Evolutionary conservation across 2,888 invertebrate genomes (phyloP), one percentile per base, ranked within the genome.

Genomic region (Ennomos fuscantarius): DNA sequence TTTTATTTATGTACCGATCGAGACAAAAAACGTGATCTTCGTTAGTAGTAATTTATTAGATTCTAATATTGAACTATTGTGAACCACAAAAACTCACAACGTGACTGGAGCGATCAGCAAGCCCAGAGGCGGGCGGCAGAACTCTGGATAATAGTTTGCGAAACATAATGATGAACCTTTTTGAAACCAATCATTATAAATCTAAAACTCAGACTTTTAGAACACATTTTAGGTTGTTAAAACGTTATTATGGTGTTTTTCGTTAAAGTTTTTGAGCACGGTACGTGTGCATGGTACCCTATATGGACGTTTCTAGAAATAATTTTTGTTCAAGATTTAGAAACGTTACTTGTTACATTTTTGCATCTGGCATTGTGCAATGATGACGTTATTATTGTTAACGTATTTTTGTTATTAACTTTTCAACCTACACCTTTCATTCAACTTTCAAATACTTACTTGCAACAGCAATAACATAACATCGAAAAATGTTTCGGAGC

Each of bases 161-260:
- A 45, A 50, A 50, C 8, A 5, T 47, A 36, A 47, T 36, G 35
- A 10, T 35, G 12, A 8, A 15, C 45, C 43, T 47, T 55, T 56
- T 56, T 45, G 47, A 43, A 54, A 57, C 37, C 45, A 41, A 60
- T 60, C 51, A 44, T 51, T 37, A 54, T 63, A 54, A 58, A 58
- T 53, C 31, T 35, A 46, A 51, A 48, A 40, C 15, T 10, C 24
- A 34, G 34, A 39, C 12, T 34, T 40, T 34, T 10, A 12, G 34
- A 36, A 35, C 35, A 42, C 24, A 35, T 46, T 40, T 47, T 36
- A 11, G 37, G 41, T 41, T n/a, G 37, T 54, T 34, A 43, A 39
- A 54, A 41, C 31, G 40, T 34, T 46, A 40, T 35, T 41, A 9
- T 42, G 1, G 36, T 31, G 33, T 40, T 40, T 9, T 1, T 10